A percentile compares a stretch with the other conserved stretches of the same genome.
Evolutionary conservation across 2,888 invertebrate species (phyloP).

Genomic region (Lepidocyrtoides sp.): DNA sequence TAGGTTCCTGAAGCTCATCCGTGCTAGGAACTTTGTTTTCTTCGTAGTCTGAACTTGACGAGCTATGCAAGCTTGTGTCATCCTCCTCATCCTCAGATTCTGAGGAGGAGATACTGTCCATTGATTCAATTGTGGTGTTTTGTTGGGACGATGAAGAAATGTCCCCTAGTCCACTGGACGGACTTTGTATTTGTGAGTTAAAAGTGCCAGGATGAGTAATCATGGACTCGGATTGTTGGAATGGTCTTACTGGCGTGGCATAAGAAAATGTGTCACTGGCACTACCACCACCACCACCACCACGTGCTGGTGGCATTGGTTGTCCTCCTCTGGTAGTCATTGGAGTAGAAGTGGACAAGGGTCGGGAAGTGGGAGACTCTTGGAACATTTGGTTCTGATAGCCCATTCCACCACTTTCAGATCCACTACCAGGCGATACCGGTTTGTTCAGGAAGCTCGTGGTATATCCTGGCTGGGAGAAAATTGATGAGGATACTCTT

Average conservation of each 20-base stretch:
- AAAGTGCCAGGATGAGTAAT: constrained; percentile 84
- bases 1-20: constrained; percentile 80
- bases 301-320: not conserved
- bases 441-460: constrained; percentile 84
- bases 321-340: constrained; percentile 44
- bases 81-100: constrained; percentile 75
- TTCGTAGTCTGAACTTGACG: constrained; percentile 84
- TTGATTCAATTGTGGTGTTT: constrained; percentile 62
- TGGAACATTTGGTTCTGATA: constrained; percentile 80
- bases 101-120: constrained; percentile 58
- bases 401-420: constrained; percentile 65
- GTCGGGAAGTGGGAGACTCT: constrained; percentile 73
- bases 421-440: constrained; percentile 72
- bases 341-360: constrained; percentile 83
- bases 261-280: constrained; percentile 75
- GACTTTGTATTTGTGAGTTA: constrained; percentile 74
- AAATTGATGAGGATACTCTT: constrained; percentile 80
- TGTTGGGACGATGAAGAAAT: constrained; percentile 41
- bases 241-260: constrained; percentile 80
- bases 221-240: constrained; percentile 83
- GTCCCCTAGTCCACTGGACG: constrained; percentile 5
- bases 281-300: too few relatives aligned
- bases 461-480: constrained; percentile 85
- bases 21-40: constrained; percentile 85
- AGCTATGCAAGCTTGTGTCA: constrained; percentile 82